Evolutionary conservation across 1,140 invertebrate species (phyloP).

Genomic region (Oreohelix idahoensis): DNA sequence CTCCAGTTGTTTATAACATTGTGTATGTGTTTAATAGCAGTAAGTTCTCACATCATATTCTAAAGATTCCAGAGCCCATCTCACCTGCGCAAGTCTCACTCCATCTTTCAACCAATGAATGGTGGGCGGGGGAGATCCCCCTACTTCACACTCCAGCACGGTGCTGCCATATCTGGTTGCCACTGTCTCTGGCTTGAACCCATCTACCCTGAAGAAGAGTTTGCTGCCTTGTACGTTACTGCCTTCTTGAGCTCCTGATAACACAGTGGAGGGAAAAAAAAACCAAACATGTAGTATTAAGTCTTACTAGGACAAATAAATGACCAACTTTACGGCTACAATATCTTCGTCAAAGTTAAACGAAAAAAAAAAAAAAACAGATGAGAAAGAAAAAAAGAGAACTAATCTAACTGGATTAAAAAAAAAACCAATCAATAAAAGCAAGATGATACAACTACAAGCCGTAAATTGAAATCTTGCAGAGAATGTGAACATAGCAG

Average conservation of each 20-base stretch:
- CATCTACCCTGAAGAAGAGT: neutral
- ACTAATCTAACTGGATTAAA: neutral
- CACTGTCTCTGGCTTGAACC: slow-evolving; percentile 25
- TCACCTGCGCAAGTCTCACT: slow-evolving; percentile 67
- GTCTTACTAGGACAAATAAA: too few species aligned
- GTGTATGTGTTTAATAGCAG: too few species aligned
- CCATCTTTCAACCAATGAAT: slow-evolving; percentile 76
- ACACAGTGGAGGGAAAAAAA: too few species aligned
- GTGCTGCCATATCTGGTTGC: slow-evolving; percentile 48
- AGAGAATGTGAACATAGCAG: too few species aligned
- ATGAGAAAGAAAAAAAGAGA: neutral
- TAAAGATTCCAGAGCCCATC: too few species aligned
- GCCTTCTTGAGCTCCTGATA: neutral
- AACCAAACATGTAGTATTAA: too few species aligned
- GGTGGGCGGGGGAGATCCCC: slow-evolving; percentile 74
- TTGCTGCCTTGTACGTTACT: neutral
- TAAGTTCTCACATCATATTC: too few species aligned
- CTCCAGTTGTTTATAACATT: too few species aligned
- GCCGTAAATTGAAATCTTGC: too few species aligned
- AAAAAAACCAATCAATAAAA: neutral
- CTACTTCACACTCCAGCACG: slow-evolving; percentile 74
- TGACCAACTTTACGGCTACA: too few species aligned
- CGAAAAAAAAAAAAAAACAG: too few species aligned
- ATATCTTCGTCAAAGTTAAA: too few species aligned
- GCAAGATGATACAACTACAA: neutral